A percentile compares a stretch with the other conserved stretches of the same genome.
phyloP scores from a whole-genome alignment of 35 echinoderm and acorn worm genomes.

The Chiridota heheva region DNA sequence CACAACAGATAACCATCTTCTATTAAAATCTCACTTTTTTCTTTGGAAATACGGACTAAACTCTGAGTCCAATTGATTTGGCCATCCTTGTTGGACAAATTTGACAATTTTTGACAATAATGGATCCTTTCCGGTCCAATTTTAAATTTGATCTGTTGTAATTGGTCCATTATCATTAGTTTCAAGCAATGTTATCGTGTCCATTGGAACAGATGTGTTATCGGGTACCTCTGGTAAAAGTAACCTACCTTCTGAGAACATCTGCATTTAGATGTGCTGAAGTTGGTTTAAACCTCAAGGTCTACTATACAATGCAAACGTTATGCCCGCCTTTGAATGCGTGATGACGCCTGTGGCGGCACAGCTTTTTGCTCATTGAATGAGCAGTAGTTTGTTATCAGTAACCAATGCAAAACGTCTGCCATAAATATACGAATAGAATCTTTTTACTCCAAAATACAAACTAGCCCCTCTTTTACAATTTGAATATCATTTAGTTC shows the following conservation, averaged over 20 bases:
- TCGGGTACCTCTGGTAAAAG: no score
- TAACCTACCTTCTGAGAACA: conserved; percentile 1
- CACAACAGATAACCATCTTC: conserved; percentile 12
- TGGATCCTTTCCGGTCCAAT: no score
- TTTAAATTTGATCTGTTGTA: no score
- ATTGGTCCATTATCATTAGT: no score
- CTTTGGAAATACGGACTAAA: conserved; percentile 5
- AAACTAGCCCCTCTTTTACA: conserved; percentile 19
- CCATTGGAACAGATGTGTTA: no score
- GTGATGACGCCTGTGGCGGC: background rate
- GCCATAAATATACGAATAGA: conserved; percentile 30
- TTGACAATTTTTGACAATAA: no score
- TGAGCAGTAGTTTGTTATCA: conserved; percentile 24
- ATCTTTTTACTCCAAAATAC: conserved; percentile 23
- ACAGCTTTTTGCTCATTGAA: conserved; percentile 3
- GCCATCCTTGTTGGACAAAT: no score
- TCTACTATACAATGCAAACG: conserved; percentile 12
- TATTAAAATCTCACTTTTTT: conserved; percentile 1
- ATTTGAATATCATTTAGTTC: conserved; percentile 17
- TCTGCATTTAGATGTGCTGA: conserved; percentile 43
- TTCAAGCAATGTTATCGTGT: no score
- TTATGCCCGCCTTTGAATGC: conserved; percentile 26
- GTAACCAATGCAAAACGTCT: conserved; percentile 11
- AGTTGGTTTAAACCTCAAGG: background rate
- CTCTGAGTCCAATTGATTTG: no score